These are phyloP conservation scores for Zygogramma bicolorata DNA, from an alignment of 2,888 invertebrate genomes.

Conservation along the genomic window DNA sequence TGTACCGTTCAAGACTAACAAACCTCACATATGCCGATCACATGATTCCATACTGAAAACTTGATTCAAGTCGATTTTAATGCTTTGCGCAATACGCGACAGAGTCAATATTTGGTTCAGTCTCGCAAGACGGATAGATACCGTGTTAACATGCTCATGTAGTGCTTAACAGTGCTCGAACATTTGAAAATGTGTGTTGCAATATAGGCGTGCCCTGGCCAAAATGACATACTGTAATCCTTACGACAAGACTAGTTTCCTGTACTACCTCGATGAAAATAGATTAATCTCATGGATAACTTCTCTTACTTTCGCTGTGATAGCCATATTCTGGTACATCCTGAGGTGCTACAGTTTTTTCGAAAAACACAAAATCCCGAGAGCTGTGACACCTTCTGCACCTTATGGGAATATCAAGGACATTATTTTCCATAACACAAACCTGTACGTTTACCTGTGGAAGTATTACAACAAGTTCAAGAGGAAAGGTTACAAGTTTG, in stretches of 20 bases:
- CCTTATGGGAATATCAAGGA: slow-evolving; percentile 52
- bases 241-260: slow-evolving; percentile 15
- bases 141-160: neutral
- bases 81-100: neutral
- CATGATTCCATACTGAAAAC: neutral
- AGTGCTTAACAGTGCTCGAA: neutral
- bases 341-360: slow-evolving; percentile 45
- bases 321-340: slow-evolving; percentile 42
- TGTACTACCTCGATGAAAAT: slow-evolving; percentile 41
- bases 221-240: slow-evolving; percentile 28
- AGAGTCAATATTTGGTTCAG: slow-evolving; percentile 7
- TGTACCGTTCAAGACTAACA: neutral
- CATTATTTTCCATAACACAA: slow-evolving; percentile 41
- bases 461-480: slow-evolving; percentile 51
- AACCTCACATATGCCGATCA: neutral
- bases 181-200: neutral
- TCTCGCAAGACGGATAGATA: neutral
- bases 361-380: slow-evolving; percentile 38
- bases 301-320: slow-evolving; percentile 35
- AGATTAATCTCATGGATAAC: slow-evolving; percentile 39
- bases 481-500: slow-evolving; percentile 43
- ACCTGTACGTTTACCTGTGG: slow-evolving; percentile 49
- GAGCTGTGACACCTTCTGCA: slow-evolving; percentile 40
- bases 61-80: neutral
- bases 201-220: neutral